Conservation (phyloP, 2,113 vertebrate genomes). For the Seriola quinqueradiata region DNA sequence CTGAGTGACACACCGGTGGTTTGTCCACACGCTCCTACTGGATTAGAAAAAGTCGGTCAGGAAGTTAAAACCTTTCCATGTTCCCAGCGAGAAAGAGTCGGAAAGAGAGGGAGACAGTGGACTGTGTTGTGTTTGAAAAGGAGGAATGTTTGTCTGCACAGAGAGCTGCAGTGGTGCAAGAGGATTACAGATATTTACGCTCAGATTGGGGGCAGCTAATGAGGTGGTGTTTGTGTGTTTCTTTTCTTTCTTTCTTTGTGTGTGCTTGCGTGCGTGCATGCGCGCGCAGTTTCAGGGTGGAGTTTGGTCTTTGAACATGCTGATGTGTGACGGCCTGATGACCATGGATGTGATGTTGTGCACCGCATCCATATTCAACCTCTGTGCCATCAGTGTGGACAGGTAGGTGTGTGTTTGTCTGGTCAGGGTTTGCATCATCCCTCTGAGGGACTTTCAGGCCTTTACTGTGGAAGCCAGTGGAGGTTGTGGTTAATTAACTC, state of each 20-base stretch:
- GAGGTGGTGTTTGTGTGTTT: slow-evolving; percentile 2
- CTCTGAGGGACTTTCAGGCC: background rate
- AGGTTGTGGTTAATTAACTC: background rate
- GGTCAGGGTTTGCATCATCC: background rate
- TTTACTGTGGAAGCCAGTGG: no score
- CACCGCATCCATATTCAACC: slow-evolving; percentile 95
- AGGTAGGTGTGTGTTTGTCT: slow-evolving; percentile 71
- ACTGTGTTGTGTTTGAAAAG: background rate
- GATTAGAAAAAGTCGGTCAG: slow-evolving; percentile 17
- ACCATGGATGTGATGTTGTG: slow-evolving; percentile 97
- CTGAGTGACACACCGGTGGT: background rate
- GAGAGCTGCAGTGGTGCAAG: slow-evolving; percentile 15
- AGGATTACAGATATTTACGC: slow-evolving; percentile 50
- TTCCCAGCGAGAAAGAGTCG: slow-evolving; percentile 1
- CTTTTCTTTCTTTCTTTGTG: background rate
- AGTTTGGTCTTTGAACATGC: slow-evolving; percentile 87
- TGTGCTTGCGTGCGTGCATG: slow-evolving; percentile 58
- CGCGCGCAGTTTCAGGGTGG: slow-evolving; percentile 92
- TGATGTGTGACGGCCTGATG: slow-evolving; percentile 92
- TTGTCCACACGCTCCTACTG: background rate
- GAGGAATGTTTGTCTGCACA: slow-evolving; percentile 8
- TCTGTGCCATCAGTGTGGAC: slow-evolving; percentile 96
- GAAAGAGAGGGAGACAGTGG: background rate
- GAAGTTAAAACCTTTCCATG: background rate
- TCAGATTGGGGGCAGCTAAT: slow-evolving; percentile 35